These are phyloP conservation scores for Sebastes alutus DNA, from an alignment of 2,797 vertebrate species.

Conservation along the genomic window DNA sequence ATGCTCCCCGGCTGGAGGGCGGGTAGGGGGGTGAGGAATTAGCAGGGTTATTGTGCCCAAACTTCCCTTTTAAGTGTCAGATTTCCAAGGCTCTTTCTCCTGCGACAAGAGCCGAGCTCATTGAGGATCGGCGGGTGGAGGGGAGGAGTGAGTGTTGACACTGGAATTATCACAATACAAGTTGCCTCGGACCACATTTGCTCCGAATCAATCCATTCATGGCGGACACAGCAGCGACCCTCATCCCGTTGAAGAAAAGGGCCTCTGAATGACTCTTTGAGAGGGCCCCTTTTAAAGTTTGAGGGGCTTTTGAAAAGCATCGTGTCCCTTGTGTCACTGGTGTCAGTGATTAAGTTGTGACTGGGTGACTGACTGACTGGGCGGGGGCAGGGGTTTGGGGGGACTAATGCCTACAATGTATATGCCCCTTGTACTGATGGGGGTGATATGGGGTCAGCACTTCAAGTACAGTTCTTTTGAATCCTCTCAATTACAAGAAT, in stretches of 20 bases:
- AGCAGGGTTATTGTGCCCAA: constrained; percentile 52
- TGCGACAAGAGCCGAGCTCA: constrained; percentile 38
- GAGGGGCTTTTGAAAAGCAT: constrained; percentile 58
- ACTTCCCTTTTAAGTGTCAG: constrained; percentile 57
- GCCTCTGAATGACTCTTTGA: constrained; percentile 73
- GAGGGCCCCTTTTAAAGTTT: constrained; percentile 59
- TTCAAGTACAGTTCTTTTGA: not conserved
- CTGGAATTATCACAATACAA: constrained; percentile 62
- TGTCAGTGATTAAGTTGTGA: constrained; percentile 70
- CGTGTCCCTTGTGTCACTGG: constrained; percentile 55
- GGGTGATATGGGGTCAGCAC: constrained; percentile 17
- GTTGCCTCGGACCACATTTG: constrained; percentile 48
- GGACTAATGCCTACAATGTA: constrained; percentile 62
- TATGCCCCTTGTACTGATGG: constrained; percentile 62
- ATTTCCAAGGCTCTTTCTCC: constrained; percentile 41
- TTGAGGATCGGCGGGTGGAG: not conserved
- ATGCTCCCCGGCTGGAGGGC: not conserved
- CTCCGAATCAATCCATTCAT: constrained; percentile 56
- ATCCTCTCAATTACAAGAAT: not conserved
- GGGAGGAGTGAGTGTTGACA: constrained; percentile 52
- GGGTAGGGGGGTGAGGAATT: constrained; percentile 30
- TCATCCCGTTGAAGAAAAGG: constrained; percentile 19
- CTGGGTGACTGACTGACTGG: constrained; percentile 14
- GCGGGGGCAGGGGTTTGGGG: not conserved
- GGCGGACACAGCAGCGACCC: constrained; percentile 8